These are phyloP conservation scores for Hesperophylax magnus DNA, from an alignment of 1,140 invertebrate genomes.

Conservation along the genomic window DNA sequence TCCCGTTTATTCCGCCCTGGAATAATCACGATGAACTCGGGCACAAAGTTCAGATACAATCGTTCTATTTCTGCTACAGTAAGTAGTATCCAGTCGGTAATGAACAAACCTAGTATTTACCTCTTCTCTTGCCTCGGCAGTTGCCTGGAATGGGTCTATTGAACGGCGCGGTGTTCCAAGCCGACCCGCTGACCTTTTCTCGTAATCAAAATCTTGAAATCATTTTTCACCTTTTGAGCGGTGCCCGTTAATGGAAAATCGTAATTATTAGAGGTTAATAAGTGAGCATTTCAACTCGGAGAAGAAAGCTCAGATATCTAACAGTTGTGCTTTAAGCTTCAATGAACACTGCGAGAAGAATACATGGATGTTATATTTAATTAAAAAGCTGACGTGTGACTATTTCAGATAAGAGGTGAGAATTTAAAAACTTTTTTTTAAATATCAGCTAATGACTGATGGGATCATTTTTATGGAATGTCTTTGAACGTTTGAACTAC, in stretches of 20 bases:
- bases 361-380: neutral
- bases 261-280: slow-evolving; percentile 33
- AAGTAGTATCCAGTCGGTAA: slow-evolving; percentile 12
- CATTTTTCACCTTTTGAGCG: slow-evolving; percentile 43
- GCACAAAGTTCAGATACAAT: neutral
- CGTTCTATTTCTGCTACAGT: neutral
- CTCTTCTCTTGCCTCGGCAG: neutral
- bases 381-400: slow-evolving; percentile 7
- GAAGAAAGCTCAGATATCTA: neutral
- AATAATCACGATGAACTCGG: neutral
- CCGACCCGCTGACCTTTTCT: slow-evolving; percentile 35
- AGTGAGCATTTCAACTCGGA: neutral
- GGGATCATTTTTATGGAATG: too few relatives aligned
- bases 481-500: too few relatives aligned
- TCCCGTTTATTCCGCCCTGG: neutral
- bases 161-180: slow-evolving; percentile 18
- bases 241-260: slow-evolving; percentile 46
- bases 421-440: too few relatives aligned
- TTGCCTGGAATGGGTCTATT: slow-evolving; percentile 17
- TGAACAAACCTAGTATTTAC: slow-evolving; percentile 21
- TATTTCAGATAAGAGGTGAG: too few relatives aligned
- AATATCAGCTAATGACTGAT: too few relatives aligned
- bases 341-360: neutral
- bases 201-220: slow-evolving; percentile 45
- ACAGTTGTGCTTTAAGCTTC: neutral